These are phyloP conservation scores for Helogale parvula DNA, from an alignment of 2,113 vertebrate genomes.

Conservation along the genomic window DNA sequence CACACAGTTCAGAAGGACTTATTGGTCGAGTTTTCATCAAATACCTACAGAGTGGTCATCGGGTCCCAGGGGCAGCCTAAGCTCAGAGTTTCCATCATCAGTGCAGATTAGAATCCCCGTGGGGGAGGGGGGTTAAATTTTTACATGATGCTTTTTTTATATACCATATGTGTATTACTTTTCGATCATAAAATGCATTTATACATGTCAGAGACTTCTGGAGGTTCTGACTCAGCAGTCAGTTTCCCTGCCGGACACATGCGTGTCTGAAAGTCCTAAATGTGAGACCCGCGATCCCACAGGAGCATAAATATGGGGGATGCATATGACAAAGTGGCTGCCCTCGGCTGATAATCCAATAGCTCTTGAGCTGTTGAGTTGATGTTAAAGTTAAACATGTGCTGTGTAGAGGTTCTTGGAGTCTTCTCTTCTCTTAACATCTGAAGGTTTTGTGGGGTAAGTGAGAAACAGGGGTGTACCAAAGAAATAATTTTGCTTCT, in stretches of 20 bases:
- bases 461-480: neutral
- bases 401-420: neutral
- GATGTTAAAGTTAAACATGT: neutral
- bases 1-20: no score
- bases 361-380: neutral
- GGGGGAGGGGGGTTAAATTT: neutral
- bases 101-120: neutral
- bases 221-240: neutral
- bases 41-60: neutral
- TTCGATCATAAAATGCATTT: neutral
- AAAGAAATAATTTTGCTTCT: neutral
- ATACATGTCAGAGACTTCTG: neutral
- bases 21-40: no score
- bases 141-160: neutral
- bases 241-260: neutral
- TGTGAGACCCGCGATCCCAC: neutral
- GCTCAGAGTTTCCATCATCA: neutral
- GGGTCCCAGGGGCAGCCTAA: no score
- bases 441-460: neutral
- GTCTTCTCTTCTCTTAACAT: neutral
- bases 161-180: neutral
- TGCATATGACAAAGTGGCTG: neutral
- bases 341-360: neutral
- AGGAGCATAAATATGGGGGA: accelerated
- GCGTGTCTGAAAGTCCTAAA: neutral